phyloP scores from a whole-genome alignment of 2,113 vertebrate species.

The Butastur rufipennis region DNA sequence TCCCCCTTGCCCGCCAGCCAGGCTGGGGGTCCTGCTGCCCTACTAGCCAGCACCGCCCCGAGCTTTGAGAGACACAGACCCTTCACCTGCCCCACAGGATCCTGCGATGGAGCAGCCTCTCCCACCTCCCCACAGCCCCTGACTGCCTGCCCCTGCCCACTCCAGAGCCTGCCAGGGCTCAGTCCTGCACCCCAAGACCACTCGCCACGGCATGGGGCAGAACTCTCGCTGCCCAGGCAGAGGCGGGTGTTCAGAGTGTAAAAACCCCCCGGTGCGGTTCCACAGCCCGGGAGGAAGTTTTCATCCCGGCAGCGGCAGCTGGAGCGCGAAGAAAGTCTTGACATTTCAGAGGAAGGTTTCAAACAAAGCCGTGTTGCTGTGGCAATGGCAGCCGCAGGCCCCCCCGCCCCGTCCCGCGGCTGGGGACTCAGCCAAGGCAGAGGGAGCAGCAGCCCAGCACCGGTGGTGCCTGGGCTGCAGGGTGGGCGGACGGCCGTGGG shows the following conservation, averaged over 20 bases:
- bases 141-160: background rate
- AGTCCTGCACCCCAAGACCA: fast-evolving
- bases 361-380: conserved; percentile 51
- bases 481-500: fast-evolving
- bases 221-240: background rate
- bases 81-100: fast-evolving
- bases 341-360: conserved; percentile 51
- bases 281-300: conserved; percentile 65
- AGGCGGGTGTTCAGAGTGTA: conserved; percentile 14
- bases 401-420: background rate
- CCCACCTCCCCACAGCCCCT: fast-evolving
- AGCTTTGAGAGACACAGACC: fast-evolving
- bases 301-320: conserved; percentile 3
- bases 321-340: background rate
- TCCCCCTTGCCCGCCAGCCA: fast-evolving
- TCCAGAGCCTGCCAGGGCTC: background rate
- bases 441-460: background rate
- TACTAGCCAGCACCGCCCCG: fast-evolving
- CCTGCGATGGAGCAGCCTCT: background rate
- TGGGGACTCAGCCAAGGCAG: background rate
- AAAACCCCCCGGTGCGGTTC: background rate
- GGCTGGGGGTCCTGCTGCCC: background rate
- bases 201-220: fast-evolving
- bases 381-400: conserved; percentile 11
- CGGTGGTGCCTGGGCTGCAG: fast-evolving